phyloP scores from a whole-genome alignment of 2,797 vertebrate species.

The Monodelphis domestica region DNA sequence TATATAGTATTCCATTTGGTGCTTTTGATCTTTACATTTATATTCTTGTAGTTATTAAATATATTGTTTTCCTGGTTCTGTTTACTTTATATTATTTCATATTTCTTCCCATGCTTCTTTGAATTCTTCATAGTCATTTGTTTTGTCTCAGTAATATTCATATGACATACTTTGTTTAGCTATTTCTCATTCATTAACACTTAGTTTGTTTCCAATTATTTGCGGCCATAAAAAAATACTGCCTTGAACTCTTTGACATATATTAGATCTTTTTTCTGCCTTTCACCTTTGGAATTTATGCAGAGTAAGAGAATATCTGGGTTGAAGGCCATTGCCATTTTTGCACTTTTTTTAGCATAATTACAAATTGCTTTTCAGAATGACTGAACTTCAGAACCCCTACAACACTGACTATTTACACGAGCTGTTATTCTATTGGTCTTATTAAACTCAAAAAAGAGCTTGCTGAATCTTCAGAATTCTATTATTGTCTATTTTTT shows the following conservation, averaged over 20 bases:
- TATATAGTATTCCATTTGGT: not conserved
- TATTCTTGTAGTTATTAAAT: not conserved
- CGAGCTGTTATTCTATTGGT: not conserved
- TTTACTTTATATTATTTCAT: not conserved
- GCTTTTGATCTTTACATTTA: not conserved
- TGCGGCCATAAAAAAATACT: not conserved
- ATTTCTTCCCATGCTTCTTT: not conserved
- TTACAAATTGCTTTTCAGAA: not conserved
- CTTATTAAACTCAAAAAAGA: constrained; percentile 35
- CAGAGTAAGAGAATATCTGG: not conserved
- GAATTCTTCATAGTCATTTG: no score
- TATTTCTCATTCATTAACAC: not conserved
- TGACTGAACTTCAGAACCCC: not conserved
- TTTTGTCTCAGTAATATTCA: not conserved
- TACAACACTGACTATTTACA: not conserved
- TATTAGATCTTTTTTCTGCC: not conserved
- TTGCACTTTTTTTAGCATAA: not conserved
- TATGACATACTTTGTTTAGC: not conserved
- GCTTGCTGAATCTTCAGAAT: constrained; percentile 37
- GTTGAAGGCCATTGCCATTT: not conserved
- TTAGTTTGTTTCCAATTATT: not conserved
- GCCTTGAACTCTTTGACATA: not conserved
- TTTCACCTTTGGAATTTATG: not conserved
- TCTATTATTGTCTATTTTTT: constrained; percentile 19
- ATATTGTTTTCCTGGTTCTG: not conserved